A percentile compares a stretch with the other conserved stretches of the same genome.
Evolutionary conservation across 2,797 vertebrate species (phyloP).

Genomic region (Enteromius fasciolatus): DNA sequence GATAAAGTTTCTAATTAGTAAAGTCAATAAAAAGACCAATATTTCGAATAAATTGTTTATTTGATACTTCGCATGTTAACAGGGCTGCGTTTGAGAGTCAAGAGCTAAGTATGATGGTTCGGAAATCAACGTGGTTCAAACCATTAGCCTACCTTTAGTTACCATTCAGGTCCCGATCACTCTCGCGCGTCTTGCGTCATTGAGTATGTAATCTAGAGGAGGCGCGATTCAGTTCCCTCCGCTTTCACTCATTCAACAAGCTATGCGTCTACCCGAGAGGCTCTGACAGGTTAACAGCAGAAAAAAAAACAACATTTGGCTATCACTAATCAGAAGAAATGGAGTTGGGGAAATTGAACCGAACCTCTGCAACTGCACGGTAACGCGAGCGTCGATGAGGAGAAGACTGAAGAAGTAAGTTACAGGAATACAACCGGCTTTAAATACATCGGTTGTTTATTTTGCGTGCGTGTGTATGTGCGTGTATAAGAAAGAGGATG

Average conservation of each 20-base stretch:
- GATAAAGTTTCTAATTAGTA: background rate
- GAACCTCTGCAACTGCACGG: background rate
- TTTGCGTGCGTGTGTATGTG: background rate
- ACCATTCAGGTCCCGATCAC: background rate
- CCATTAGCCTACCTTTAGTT: too few species aligned
- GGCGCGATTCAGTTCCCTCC: background rate
- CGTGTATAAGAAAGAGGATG: background rate
- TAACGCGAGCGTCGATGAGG: conserved; percentile 26
- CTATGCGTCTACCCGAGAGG: background rate
- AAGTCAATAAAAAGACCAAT: background rate
- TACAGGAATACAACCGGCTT: background rate
- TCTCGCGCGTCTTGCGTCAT: conserved; percentile 32
- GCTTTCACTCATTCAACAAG: conserved; percentile 1
- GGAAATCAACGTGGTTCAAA: background rate
- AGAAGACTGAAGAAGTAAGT: conserved; percentile 41
- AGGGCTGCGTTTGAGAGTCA: background rate
- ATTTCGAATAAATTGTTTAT: background rate
- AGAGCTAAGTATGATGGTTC: background rate
- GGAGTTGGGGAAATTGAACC: background rate
- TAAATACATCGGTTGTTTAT: background rate
- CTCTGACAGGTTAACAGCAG: background rate
- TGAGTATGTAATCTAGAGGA: background rate
- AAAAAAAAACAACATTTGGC: background rate
- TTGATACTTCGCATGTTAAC: background rate
- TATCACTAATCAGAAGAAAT: background rate